A percentile compares a stretch with the other conserved stretches of the same genome.
Evolutionary conservation across 2,888 invertebrate species (phyloP).

Genomic region (Lithophane ornitopus): DNA sequence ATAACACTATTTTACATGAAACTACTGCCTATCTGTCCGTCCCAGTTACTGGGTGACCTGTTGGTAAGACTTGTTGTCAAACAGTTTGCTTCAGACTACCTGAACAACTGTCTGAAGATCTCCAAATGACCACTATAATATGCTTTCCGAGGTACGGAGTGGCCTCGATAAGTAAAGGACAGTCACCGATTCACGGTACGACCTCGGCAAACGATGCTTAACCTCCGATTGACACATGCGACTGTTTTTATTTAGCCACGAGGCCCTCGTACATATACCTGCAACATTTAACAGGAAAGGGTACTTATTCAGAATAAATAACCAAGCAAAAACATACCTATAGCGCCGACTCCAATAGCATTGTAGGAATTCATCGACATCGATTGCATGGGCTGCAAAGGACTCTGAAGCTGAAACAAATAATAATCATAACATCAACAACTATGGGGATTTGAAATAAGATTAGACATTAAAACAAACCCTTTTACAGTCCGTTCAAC

Average conservation of each 20-base stretch:
- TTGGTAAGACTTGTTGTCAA: not conserved
- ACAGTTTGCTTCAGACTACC: not conserved
- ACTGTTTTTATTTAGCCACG: not conserved
- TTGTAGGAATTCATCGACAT: constrained; percentile 87
- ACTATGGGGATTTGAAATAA: not conserved
- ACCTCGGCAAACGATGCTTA: not conserved
- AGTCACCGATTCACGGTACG: not conserved
- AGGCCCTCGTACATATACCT: not conserved
- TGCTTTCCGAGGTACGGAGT: not conserved
- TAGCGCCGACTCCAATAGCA: constrained; percentile 80
- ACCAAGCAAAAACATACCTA: constrained; percentile 75
- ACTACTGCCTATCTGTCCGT: not conserved
- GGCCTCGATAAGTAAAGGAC: not conserved
- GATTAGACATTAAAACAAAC: too few species aligned
- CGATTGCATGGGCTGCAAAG: constrained; percentile 86
- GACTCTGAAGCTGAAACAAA: constrained; percentile 82
- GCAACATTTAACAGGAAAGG: not conserved
- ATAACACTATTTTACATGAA: not conserved
- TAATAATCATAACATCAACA: not conserved
- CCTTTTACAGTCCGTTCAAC: too few species aligned
- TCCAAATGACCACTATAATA: not conserved
- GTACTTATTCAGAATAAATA: not conserved
- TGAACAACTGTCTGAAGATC: not conserved
- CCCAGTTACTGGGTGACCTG: not conserved
- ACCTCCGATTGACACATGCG: not conserved